phyloP scores from a whole-genome alignment of 2,797 vertebrate species.

The Pogoniulus pusillus region DNA sequence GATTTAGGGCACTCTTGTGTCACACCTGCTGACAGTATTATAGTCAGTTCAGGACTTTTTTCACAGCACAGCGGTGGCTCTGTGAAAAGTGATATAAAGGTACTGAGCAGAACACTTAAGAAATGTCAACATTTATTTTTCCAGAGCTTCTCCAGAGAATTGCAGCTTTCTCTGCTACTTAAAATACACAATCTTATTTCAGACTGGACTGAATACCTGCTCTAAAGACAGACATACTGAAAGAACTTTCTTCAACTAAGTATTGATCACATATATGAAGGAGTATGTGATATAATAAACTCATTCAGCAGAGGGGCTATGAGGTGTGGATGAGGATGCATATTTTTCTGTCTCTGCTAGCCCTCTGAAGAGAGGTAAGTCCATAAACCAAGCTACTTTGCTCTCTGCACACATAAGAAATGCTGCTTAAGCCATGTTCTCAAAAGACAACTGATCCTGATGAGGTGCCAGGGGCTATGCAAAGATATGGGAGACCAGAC shows the following conservation, averaged over 20 bases:
- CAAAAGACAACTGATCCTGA: neutral
- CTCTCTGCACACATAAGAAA: neutral
- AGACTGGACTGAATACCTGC: too few relatives aligned
- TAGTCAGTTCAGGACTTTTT: neutral
- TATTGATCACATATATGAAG: too few relatives aligned
- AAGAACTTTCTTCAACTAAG: too few relatives aligned
- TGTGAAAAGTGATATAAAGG: neutral
- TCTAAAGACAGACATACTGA: too few relatives aligned
- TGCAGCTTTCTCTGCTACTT: neutral
- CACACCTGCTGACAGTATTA: neutral
- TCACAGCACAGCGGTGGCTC: neutral
- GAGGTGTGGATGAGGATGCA: too few relatives aligned
- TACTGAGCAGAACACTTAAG: neutral
- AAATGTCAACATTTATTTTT: neutral
- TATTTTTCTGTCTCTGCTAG: too few relatives aligned
- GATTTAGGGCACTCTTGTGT: neutral
- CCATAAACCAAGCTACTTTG: neutral
- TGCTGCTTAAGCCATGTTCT: neutral
- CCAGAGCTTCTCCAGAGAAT: neutral
- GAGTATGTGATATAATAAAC: too few relatives aligned
- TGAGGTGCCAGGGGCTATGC: neutral
- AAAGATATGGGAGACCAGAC: neutral
- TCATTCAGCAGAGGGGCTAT: too few relatives aligned
- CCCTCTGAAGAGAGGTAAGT: neutral
- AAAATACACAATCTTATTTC: neutral